Percentiles rank a stretch among this genome's conserved stretches.
Evolutionary conservation across 2,888 invertebrate genomes (phyloP).

Genomic region (Mystacides longicornis): DNA sequence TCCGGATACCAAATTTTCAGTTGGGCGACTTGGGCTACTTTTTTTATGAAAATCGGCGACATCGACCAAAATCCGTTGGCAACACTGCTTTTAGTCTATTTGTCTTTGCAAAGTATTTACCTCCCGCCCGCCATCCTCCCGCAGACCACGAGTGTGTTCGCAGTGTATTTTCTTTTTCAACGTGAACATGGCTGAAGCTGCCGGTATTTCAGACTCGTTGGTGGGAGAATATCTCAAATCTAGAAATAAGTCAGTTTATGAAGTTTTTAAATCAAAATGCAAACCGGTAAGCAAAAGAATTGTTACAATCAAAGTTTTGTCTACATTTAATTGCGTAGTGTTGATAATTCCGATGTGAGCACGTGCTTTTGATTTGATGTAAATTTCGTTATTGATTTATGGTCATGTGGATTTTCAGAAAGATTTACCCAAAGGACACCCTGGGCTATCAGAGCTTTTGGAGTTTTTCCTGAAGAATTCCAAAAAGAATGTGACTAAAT

Average conservation of each 20-base stretch:
- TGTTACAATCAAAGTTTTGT: no score
- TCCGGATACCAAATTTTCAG: no score
- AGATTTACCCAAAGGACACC: conserved; percentile 54
- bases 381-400: not conserved
- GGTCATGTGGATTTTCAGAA: conserved; percentile 44
- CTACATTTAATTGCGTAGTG: no score
- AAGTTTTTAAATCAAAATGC: conserved; percentile 60
- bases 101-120: no score
- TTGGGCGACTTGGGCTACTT: no score
- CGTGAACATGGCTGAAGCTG: conserved; percentile 19
- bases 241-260: conserved; percentile 59
- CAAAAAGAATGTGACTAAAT: conserved; percentile 36
- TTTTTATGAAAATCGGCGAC: no score
- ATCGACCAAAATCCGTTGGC: no score
- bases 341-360: conserved; percentile 3
- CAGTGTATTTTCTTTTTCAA: conserved; percentile 10
- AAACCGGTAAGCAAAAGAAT: conserved; percentile 60
- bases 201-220: conserved; percentile 31
- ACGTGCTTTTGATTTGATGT: conserved; percentile 7
- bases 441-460: conserved; percentile 55
- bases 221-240: conserved; percentile 58
- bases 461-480: conserved; percentile 48
- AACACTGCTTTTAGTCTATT: no score
- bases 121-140: no score
- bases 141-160: no score